These are phyloP conservation scores for Xiphophorus hellerii DNA, from an alignment of 2,113 vertebrate species.

Conservation along the genomic window DNA sequence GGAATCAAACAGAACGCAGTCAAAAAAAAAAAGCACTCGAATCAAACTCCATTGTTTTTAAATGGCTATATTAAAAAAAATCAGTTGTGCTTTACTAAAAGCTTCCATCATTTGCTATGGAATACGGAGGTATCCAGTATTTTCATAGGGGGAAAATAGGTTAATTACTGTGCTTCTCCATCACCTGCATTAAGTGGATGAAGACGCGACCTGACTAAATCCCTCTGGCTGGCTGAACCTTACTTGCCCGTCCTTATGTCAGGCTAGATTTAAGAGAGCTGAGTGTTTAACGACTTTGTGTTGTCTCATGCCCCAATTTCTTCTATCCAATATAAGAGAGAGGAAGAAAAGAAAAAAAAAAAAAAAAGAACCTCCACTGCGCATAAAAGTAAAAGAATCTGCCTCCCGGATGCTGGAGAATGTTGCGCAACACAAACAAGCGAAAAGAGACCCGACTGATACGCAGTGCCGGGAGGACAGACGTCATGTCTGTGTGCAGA, in stretches of 20 bases:
- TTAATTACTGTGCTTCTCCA: constrained; percentile 23
- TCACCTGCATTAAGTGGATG: constrained; percentile 60
- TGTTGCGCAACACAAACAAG: constrained; percentile 29
- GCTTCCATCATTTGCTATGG: not conserved
- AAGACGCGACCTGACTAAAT: constrained; percentile 49
- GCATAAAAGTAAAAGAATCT: constrained; percentile 36
- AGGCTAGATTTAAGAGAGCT: constrained; percentile 47
- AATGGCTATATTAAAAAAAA: not conserved
- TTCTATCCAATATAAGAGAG: not conserved
- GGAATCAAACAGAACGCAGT: constrained; percentile 10
- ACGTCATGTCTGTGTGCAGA: constrained; percentile 51
- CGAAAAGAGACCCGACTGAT: not conserved
- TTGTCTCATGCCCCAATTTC: constrained; percentile 56
- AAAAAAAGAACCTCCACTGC: constrained; percentile 24
- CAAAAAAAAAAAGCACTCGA: not conserved
- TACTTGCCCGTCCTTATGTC: constrained; percentile 45
- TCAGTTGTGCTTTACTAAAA: not conserved
- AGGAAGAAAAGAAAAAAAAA: not conserved
- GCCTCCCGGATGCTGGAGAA: constrained; percentile 1
- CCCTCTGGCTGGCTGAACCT: constrained; percentile 31
- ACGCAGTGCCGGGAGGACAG: constrained; percentile 17
- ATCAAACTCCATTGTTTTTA: not conserved
- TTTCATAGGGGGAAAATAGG: constrained; percentile 16
- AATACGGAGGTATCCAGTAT: not conserved
- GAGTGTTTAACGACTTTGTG: constrained; percentile 50